Evolutionary conservation across 2,888 invertebrate genomes (phyloP).

Genomic region (Fabriciana adippe): DNA sequence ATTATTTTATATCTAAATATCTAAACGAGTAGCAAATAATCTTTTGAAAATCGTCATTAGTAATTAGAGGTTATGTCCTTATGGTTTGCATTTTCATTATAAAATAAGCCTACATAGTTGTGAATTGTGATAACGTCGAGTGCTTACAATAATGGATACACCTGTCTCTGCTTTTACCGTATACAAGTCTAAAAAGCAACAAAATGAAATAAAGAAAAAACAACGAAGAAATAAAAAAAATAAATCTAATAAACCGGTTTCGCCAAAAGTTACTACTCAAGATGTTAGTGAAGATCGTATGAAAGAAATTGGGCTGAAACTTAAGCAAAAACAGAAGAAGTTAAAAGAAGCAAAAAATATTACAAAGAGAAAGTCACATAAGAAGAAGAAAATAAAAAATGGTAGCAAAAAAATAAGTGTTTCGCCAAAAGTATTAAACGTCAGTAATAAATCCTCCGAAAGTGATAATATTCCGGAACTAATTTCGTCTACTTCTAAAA

Average conservation of each 20-base stretch:
- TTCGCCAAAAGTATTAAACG: conserved; percentile 12
- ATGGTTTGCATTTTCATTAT: not conserved
- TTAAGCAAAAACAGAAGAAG: conserved; percentile 59
- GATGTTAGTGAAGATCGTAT: conserved; percentile 47
- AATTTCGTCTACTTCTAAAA: conserved; percentile 39
- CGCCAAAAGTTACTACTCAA: conserved; percentile 41
- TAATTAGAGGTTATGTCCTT: conserved; percentile 9
- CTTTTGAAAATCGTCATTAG: not conserved
- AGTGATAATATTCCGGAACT: conserved; percentile 51
- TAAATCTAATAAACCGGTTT: conserved; percentile 42
- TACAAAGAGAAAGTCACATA: conserved; percentile 57
- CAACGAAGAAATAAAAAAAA: conserved; percentile 49
- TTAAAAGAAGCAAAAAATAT: conserved; percentile 55
- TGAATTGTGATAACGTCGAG: not conserved
- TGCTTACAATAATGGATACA: conserved; percentile 54
- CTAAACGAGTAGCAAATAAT: not conserved
- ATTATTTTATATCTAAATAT: too few species aligned
- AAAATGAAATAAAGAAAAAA: conserved; percentile 43
- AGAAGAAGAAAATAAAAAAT: conserved; percentile 54
- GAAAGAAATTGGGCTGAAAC: conserved; percentile 55
- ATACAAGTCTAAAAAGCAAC: conserved; percentile 54
- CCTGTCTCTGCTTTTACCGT: conserved; percentile 71
- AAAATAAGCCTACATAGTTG: not conserved
- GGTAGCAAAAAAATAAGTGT: conserved; percentile 5
- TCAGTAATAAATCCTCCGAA: conserved; percentile 36